Evolutionary conservation across 2,113 vertebrate species (phyloP).

Genomic region (Dicaeum eximium): DNA sequence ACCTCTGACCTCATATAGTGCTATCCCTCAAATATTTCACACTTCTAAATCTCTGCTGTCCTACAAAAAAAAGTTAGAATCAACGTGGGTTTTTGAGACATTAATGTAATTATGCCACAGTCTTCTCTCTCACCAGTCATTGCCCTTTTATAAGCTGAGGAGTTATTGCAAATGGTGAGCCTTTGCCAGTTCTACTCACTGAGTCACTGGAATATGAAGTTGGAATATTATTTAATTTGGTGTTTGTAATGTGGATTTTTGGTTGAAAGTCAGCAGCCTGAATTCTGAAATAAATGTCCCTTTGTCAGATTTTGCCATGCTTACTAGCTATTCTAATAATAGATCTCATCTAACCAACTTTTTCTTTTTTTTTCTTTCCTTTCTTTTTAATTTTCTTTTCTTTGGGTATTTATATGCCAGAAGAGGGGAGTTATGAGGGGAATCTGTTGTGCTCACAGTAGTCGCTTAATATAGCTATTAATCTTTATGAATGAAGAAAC

Average conservation of each 20-base stretch:
- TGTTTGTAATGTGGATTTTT: not conserved
- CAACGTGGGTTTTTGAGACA: not conserved
- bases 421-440: not conserved
- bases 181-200: not conserved
- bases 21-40: not conserved
- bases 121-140: not conserved
- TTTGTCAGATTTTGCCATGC: slow-evolving; percentile 5
- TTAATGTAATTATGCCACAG: not conserved
- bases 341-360: not conserved
- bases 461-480: slow-evolving; percentile 26
- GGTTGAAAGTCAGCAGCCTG: not conserved
- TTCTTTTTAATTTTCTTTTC: not conserved
- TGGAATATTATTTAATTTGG: slow-evolving; percentile 40
- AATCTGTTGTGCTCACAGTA: slow-evolving; percentile 11
- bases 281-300: not conserved
- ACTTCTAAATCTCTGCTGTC: not conserved
- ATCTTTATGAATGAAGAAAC: slow-evolving; percentile 47
- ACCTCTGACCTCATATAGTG: not conserved
- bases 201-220: not conserved
- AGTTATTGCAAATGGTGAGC: not conserved
- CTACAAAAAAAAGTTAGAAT: not conserved
- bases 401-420: not conserved
- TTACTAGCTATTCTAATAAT: not conserved
- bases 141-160: not conserved
- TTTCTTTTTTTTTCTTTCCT: not conserved